Percentiles rank a stretch among this genome's conserved stretches.
Evolutionary conservation across 1,140 invertebrate species (phyloP).

Genomic region (Sinonovacula constricta): DNA sequence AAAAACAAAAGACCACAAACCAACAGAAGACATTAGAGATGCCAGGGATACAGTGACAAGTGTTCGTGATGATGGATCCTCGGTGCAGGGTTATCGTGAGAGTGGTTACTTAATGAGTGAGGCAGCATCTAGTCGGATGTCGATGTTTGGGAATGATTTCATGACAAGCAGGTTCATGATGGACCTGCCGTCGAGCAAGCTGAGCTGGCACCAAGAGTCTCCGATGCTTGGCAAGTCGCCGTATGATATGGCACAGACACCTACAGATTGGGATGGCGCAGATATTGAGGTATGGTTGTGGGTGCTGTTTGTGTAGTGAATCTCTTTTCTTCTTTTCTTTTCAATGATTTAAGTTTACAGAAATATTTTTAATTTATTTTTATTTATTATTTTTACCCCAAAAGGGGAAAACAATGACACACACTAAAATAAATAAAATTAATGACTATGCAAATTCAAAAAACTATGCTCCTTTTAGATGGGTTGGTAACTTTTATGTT

Average conservation of each 20-base stretch:
- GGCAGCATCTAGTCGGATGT: slow-evolving; percentile 31
- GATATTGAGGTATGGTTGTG: slow-evolving; percentile 50
- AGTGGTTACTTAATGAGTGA: slow-evolving; percentile 32
- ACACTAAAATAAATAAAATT: no score
- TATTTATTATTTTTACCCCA: no score
- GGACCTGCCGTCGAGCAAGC: slow-evolving; percentile 39
- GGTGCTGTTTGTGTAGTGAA: no score
- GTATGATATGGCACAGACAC: neutral
- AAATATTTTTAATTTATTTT: no score
- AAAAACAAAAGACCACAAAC: no score
- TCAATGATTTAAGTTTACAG: no score
- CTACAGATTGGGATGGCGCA: slow-evolving; percentile 42
- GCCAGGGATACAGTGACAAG: neutral
- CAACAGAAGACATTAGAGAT: neutral
- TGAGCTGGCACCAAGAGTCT: slow-evolving; percentile 44
- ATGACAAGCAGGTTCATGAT: slow-evolving; percentile 46
- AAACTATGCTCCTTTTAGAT: no score
- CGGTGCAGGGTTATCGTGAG: neutral
- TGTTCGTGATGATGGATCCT: slow-evolving; percentile 20
- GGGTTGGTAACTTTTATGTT: no score
- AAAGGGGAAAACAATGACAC: no score
- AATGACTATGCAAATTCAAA: no score
- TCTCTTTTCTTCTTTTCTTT: no score
- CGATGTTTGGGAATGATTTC: slow-evolving; percentile 40
- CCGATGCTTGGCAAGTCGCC: slow-evolving; percentile 16